Percentiles rank a stretch among this genome's conserved stretches.
Conservation (phyloP, 92 coral and sea anemone genomes). For the Chrysogorgia sp. region DNA sequence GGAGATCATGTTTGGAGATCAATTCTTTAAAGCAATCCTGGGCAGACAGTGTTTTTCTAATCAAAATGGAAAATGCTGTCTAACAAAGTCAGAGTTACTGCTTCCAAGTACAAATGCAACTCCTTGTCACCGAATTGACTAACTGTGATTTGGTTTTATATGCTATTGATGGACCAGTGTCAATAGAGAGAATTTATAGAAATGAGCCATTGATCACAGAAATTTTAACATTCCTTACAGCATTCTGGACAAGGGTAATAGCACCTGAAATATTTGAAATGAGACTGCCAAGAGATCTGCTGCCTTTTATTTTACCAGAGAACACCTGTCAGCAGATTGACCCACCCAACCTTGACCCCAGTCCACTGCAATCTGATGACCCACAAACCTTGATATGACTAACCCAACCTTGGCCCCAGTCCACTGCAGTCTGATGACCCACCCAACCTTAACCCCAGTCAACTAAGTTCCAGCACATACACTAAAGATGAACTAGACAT, state of each 20-base stretch:
- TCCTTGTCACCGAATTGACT: constrained; percentile 61
- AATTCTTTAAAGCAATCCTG: constrained; percentile 39
- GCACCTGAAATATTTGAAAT: constrained; percentile 71
- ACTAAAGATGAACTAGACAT: too few relatives aligned
- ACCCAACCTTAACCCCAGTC: too few relatives aligned
- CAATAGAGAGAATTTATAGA: constrained; percentile 64
- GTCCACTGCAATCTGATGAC: too few relatives aligned
- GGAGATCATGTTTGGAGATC: constrained; percentile 1
- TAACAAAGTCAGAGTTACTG: constrained; percentile 58
- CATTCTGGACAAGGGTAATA: constrained; percentile 65
- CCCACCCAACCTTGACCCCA: too few relatives aligned
- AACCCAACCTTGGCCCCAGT: too few relatives aligned
- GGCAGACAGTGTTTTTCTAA: constrained; percentile 60
- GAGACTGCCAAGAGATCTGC: constrained; percentile 65
- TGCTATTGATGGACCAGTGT: constrained; percentile 62
- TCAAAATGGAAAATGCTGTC: constrained; percentile 36
- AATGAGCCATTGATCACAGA: constrained; percentile 52
- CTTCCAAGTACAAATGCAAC: constrained; percentile 55
- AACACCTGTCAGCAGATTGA: too few relatives aligned
- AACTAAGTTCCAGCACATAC: too few relatives aligned
- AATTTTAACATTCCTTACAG: constrained; percentile 37
- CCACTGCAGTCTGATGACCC: too few relatives aligned
- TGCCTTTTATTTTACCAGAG: constrained; percentile 62
- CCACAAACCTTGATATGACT: too few relatives aligned
- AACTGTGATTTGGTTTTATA: constrained; percentile 60